Evolutionary conservation across 1,140 invertebrate species (phyloP).

Genomic region (Papilio xuthus): DNA sequence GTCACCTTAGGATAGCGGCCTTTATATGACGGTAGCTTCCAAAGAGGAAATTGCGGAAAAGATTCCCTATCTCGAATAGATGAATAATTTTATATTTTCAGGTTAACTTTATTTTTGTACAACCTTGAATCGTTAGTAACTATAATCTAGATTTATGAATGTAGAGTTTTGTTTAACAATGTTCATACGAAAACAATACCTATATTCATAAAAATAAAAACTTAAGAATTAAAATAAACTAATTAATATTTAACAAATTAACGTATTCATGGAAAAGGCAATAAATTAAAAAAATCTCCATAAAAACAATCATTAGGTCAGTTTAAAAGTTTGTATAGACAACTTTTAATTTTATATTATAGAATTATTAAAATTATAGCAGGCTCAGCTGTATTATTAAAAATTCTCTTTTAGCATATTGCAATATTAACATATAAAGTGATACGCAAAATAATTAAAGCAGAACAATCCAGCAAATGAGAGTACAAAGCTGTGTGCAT

Average conservation of each 20-base stretch:
- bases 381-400: neutral
- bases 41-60: constrained; percentile 63
- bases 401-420: constrained; percentile 14
- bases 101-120: no score
- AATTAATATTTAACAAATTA: no score
- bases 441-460: constrained; percentile 13
- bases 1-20: constrained; percentile 64
- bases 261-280: no score
- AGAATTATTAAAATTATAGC: no score
- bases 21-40: constrained; percentile 62
- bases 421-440: constrained; percentile 9
- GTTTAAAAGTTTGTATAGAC: neutral
- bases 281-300: neutral
- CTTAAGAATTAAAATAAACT: no score
- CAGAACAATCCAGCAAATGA: constrained; percentile 7
- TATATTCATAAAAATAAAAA: no score
- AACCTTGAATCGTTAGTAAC: no score
- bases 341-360: neutral
- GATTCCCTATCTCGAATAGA: constrained; percentile 46
- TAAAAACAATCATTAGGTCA: neutral
- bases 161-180: no score
- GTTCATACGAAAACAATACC: no score
- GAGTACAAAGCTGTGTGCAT: neutral
- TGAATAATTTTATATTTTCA: neutral
- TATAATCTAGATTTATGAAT: no score